Evolutionary conservation across 2,888 invertebrate genomes (phyloP).

Genomic region (Encarsia formosa): DNA sequence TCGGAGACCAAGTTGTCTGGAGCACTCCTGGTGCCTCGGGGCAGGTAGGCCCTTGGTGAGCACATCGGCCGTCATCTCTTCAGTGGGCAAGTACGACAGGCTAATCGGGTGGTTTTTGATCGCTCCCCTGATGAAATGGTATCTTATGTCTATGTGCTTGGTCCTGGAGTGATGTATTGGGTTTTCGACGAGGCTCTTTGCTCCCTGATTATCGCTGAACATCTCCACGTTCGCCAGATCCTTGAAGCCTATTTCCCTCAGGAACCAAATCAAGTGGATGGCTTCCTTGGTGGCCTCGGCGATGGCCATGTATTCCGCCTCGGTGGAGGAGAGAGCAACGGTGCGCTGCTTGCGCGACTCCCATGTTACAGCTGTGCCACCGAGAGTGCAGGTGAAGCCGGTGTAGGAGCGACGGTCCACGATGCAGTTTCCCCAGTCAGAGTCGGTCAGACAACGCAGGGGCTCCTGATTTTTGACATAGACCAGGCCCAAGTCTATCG

Average conservation of each 20-base stretch:
- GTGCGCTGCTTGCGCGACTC: constrained; percentile 28
- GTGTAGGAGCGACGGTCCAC: constrained; percentile 33
- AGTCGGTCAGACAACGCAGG: constrained; percentile 34
- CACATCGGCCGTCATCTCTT: not conserved
- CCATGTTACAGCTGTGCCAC: constrained; percentile 27
- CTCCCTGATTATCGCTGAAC: constrained; percentile 24
- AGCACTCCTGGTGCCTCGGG: not conserved
- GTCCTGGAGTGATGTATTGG: constrained; percentile 12
- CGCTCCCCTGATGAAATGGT: constrained; percentile 19
- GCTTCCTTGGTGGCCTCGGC: constrained; percentile 24
- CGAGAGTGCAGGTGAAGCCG: constrained; percentile 27
- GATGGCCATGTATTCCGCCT: constrained; percentile 29
- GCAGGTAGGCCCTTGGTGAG: not conserved
- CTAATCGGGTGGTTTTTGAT: constrained; percentile 4
- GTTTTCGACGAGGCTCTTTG: constrained; percentile 15
- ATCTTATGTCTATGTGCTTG: constrained; percentile 21
- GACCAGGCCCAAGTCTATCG: constrained; percentile 29
- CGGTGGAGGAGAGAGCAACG: constrained; percentile 29
- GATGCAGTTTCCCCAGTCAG: too few relatives aligned
- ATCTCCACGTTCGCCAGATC: constrained; percentile 8
- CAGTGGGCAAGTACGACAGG: not conserved
- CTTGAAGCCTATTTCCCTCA: constrained; percentile 22
- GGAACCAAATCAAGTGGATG: constrained; percentile 9
- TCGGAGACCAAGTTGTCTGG: not conserved
- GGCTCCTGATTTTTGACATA: constrained; percentile 18